These are phyloP conservation scores for Mellivora capensis DNA, from an alignment of 2,113 vertebrate species.

Conservation along the genomic window DNA sequence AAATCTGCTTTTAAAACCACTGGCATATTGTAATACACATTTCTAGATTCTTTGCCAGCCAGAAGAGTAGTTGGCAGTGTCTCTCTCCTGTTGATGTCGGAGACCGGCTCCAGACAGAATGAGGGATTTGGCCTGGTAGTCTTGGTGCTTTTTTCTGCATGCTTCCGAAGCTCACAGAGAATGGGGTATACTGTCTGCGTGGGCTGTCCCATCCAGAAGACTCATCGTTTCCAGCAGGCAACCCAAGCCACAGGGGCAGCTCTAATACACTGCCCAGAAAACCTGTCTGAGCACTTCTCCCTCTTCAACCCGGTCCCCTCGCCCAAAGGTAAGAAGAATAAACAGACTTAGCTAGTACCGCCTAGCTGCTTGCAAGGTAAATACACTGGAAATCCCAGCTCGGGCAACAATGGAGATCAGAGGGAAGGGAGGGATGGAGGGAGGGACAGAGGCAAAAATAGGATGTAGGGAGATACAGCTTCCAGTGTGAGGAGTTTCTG, in stretches of 20 bases:
- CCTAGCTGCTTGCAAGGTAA: conserved; percentile 10
- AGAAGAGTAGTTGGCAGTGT: conserved; percentile 20
- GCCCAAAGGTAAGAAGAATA: conserved; percentile 28
- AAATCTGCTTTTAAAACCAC: neutral
- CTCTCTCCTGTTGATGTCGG: neutral
- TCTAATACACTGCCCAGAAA: conserved; percentile 40
- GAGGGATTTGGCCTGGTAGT: neutral
- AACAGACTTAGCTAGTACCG: neutral
- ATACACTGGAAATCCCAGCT: neutral
- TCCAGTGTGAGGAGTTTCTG: neutral
- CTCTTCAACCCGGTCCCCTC: neutral
- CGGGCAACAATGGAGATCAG: neutral
- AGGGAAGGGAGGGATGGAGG: neutral
- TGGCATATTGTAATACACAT: neutral
- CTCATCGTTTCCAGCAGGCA: neutral
- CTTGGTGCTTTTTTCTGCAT: neutral
- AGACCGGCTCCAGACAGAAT: conserved; percentile 27
- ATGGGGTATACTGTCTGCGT: neutral
- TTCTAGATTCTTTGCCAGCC: neutral
- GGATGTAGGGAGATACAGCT: neutral
- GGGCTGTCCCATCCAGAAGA: neutral
- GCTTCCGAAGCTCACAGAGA: neutral
- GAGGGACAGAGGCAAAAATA: neutral
- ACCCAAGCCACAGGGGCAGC: conserved; percentile 17
- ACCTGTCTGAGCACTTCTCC: neutral